Conservation (phyloP, 2,113 vertebrate species). For the Phylloscopus trochiloides region DNA sequence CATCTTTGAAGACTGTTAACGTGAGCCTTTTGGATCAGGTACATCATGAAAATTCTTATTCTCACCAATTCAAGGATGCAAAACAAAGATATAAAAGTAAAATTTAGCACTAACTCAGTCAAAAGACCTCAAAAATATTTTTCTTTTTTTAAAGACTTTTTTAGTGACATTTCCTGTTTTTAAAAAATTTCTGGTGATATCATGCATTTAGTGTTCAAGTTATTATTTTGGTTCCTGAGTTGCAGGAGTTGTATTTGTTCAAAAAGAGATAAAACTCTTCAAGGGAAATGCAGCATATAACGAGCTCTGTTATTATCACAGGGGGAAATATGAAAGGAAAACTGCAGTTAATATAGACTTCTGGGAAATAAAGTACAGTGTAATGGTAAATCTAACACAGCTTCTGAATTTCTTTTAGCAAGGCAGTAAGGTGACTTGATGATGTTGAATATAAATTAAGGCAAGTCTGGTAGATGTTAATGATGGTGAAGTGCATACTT, state of each 20-base stretch:
- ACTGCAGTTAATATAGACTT: not conserved
- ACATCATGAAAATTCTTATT: not conserved
- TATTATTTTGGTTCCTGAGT: not conserved
- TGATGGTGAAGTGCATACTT: not conserved
- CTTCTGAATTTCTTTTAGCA: not conserved
- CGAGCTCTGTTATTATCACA: not conserved
- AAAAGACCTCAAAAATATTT: not conserved
- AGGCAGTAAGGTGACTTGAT: not conserved
- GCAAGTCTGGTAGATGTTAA: not conserved
- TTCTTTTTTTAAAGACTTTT: not conserved
- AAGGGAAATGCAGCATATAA: not conserved
- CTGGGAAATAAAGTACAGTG: not conserved
- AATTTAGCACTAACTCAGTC: not conserved
- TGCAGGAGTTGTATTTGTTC: not conserved
- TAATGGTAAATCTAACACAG: not conserved
- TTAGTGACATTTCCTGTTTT: rapidly evolving
- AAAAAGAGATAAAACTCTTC: not conserved
- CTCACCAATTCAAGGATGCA: not conserved
- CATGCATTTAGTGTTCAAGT: not conserved
- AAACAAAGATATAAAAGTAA: not conserved
- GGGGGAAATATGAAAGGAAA: not conserved
- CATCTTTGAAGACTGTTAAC: not conserved
- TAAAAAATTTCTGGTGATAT: not conserved
- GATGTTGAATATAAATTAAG: not conserved
- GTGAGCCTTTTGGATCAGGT: not conserved